Base-by-base conservation (phyloP, 2,888 invertebrate genomes). In the Andrena minutula region DNA sequence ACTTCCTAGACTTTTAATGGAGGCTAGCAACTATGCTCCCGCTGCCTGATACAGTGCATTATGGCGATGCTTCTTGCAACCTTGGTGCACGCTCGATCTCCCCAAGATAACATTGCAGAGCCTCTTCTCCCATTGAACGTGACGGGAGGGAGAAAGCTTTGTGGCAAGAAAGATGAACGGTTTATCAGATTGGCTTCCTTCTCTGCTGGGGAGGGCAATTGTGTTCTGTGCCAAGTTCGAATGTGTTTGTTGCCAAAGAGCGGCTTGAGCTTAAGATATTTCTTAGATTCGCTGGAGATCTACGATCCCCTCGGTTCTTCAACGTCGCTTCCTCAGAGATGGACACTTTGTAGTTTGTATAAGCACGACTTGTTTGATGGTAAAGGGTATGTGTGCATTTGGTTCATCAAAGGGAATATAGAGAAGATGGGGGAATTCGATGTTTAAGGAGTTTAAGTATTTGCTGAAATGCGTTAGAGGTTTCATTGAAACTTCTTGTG, bases 1-100 rank as follows among this genome's bases (percentile, higher is more conserved):
- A 92, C 91, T 92, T 93, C 92, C 90, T 92, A 89, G 90, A 90
- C 87, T 83, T 85, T 88, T 90, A 89, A 91, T 89, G 83, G 88
- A 88, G 61, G 56, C 74, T 64, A 32, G 61, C 69, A 35, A 76
- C 73, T 72, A 81, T 65, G 60, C 68, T 41, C 26, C 41, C 20
- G 23, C 12, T 28, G 71, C 51, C 66, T 32, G 74, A 79, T 72
- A 71, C 73, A 77, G 66, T 70, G 56, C 77, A 86, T 88, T 84
- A 83, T 79, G 77, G 77, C 69, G 76, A 85, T 86, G 82, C 82
- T 81, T 82, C 82, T 81, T 82, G 83, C 81, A 81, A 77, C 81
- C 79, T 69, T 81, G 66, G 3, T 63, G 53, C 58, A 65, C 23
- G 28, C 64, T 61, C 69, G 28, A 51, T 23, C 61, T 20, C 20